A percentile compares a stretch with the other conserved stretches of the same genome.
Evolutionary conservation across 92 coral and sea anemone species (phyloP).

Genomic region (Parazoanthus atlanticus): DNA sequence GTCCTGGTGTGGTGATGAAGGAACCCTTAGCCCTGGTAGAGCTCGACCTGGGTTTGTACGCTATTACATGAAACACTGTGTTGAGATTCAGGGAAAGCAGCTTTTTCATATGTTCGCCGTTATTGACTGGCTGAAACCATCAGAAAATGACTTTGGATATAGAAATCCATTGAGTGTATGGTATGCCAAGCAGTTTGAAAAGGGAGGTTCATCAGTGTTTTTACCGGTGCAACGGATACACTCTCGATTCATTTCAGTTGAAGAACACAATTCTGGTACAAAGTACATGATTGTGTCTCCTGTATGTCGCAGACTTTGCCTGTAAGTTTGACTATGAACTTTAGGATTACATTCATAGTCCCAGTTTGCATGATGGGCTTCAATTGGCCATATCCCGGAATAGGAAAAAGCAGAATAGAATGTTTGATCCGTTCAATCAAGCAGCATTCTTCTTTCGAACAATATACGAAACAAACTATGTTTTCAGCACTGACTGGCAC

Average conservation of each 20-base stretch:
- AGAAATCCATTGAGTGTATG: slow-evolving; percentile 22
- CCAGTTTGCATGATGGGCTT: too few species aligned
- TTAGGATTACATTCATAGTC: too few species aligned
- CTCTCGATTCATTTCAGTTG: background rate
- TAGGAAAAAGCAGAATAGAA: too few species aligned
- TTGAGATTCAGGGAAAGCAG: background rate
- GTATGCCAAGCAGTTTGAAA: slow-evolving; percentile 4
- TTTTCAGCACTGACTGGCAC: too few species aligned
- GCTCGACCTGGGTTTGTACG: slow-evolving; percentile 24
- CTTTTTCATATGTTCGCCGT: background rate
- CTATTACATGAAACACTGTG: slow-evolving; percentile 20
- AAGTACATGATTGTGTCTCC: background rate
- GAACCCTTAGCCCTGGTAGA: too few species aligned
- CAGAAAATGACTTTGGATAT: background rate
- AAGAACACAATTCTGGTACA: background rate
- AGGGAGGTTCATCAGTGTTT: background rate
- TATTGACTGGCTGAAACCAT: background rate
- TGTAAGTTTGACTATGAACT: too few species aligned
- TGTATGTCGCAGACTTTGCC: background rate
- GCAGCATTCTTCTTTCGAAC: too few species aligned
- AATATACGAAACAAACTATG: too few species aligned
- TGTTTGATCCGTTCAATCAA: too few species aligned
- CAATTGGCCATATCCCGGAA: too few species aligned
- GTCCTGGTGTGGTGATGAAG: slow-evolving; percentile 30
- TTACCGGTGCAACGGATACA: background rate